Evolutionary conservation across 1,140 invertebrate genomes (phyloP), one percentile per base, ranked within the genome.

Genomic region (Drosophila azteca): DNA sequence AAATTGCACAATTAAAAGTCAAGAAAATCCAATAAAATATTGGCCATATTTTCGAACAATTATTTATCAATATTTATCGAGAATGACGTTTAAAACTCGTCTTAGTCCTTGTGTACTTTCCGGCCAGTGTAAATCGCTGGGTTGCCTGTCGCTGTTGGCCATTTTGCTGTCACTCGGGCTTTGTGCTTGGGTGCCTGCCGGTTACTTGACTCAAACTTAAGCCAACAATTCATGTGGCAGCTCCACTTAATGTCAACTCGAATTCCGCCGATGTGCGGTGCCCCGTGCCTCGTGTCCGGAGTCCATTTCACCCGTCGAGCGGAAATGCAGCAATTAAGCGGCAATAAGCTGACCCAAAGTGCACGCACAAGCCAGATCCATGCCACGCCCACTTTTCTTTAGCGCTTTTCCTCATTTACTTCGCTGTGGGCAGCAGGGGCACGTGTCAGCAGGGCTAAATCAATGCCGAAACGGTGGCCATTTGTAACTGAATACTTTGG

Each of bases 311-410:
- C 9, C 13, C 20, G 53, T 24, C 20, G 17, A 17, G 51, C 60
- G 81, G 64, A 80, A 81, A 68, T 76, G 54, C 58, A 46, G 74
- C 74, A 85, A 87, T 85, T 87, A 81, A 84, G 65, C 61, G 68
- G 69, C 67, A 73, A 85, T 85, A 84, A 87, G 82, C 77, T 87
- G 78, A 75, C 70, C 62, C 62, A 75, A 81, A 71, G 75, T 68
- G 61, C 62, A 71, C 65, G 61, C 70, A 77, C 65, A 55, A 31
- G 35, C 62, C 50, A 31, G 50, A 26, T 65, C 64, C 61, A 80
- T 48, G 67, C 66, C 61, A 81, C 50, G 68, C 68, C 60, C 57
- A 62, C 62, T 71, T 78, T 65, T 55, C 55, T 48, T 77, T 63
- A 17, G 17, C 17, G n/a, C 6, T 13, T 41, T 57, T 49, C 49